A percentile compares a stretch with the other conserved stretches of the same genome.
Conservation (phyloP, 92 coral and sea anemone species). For the Anthopleura xanthogrammica region DNA sequence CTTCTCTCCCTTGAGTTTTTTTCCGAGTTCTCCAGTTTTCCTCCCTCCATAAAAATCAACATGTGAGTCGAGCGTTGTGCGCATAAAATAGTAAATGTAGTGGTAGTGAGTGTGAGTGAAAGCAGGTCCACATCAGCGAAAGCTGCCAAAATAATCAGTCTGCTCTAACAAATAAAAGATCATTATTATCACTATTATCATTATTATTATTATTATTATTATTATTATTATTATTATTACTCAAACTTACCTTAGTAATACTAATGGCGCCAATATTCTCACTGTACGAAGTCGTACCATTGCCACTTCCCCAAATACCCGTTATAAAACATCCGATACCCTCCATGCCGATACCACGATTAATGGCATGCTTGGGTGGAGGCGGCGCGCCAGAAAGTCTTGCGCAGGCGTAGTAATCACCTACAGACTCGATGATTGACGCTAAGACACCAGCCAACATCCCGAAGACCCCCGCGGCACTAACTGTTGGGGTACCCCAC, state of each 20-base stretch:
- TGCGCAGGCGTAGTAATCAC: conserved; percentile 98
- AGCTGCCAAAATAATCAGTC: too few relatives aligned
- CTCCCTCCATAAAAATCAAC: too few relatives aligned
- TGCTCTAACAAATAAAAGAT: too few relatives aligned
- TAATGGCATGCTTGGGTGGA: conserved; percentile 90
- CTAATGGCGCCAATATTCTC: conserved; percentile 90
- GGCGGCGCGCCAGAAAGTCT: conserved; percentile 95
- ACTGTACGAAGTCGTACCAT: conserved; percentile 89
- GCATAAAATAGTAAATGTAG: too few relatives aligned
- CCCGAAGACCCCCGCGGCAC: conserved; percentile 95
- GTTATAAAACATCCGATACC: conserved; percentile 81
- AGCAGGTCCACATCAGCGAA: too few relatives aligned
- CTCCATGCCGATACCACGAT: conserved; percentile 88
- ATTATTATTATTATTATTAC: too few relatives aligned
- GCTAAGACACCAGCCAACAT: conserved; percentile 94
- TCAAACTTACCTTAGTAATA: conserved; percentile 73
- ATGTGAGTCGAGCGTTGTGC: too few relatives aligned
- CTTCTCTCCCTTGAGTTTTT: too few relatives aligned
- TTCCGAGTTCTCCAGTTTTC: too few relatives aligned
- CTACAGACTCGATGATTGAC: conserved; percentile 90
- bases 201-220: too few relatives aligned
- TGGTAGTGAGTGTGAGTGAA: too few relatives aligned
- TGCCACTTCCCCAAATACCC: conserved; percentile 83
- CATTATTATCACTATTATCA: too few relatives aligned
- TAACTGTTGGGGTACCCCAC: conserved; percentile 94